phyloP scores from a whole-genome alignment of 53 echinoderm and acorn worm species.

The Hippasteria phrygiana region DNA sequence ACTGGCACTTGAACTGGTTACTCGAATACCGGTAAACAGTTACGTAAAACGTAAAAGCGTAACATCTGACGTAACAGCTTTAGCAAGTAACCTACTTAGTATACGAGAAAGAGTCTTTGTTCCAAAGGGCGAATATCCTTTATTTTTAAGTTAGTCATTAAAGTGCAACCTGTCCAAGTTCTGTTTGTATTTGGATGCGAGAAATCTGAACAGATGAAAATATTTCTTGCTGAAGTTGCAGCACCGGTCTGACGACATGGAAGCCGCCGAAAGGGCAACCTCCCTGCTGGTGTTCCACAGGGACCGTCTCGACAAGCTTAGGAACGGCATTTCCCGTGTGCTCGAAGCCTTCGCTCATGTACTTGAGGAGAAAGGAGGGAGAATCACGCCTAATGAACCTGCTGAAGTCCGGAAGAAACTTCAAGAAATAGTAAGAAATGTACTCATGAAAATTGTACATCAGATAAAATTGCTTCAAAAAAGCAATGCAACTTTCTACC shows the following conservation, averaged over 20 bases:
- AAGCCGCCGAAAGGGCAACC: not conserved
- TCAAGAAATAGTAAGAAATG: slow-evolving; percentile 50
- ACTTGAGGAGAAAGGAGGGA: slow-evolving; percentile 33
- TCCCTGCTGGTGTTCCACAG: slow-evolving; percentile 71
- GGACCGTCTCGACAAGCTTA: slow-evolving; percentile 80
- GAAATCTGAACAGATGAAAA: not conserved
- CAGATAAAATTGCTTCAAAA: not conserved
- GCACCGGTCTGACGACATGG: slow-evolving; percentile 1
- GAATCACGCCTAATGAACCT: not conserved
- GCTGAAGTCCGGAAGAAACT: slow-evolving; percentile 26
- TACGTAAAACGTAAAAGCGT: no score
- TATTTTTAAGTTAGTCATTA: not conserved
- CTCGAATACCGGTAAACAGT: no score
- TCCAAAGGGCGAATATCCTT: no score
- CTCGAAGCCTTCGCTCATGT: slow-evolving; percentile 72
- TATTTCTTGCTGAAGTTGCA: not conserved
- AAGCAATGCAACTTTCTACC: not conserved
- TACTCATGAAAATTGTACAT: no score
- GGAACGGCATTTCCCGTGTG: slow-evolving; percentile 78
- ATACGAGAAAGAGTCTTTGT: no score
- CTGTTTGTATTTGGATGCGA: not conserved
- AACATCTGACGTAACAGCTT: no score
- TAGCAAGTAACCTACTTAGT: no score
- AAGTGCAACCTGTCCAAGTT: not conserved
- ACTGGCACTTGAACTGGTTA: no score